phyloP scores from a whole-genome alignment of 2,797 vertebrate genomes.

The Rousettus madagascariensis region DNA sequence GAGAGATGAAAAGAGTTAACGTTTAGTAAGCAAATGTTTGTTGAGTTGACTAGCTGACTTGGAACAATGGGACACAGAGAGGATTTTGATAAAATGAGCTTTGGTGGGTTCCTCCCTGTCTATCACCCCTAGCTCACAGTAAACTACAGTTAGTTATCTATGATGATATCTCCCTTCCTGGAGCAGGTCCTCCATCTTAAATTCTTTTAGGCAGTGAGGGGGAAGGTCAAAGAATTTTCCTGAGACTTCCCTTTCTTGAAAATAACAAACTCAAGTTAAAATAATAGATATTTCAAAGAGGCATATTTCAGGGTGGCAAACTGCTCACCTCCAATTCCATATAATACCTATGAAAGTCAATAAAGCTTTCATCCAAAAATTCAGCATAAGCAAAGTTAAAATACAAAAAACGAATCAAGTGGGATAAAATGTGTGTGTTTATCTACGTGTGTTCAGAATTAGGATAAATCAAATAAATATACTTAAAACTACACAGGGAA shows the following conservation, averaged over 20 bases:
- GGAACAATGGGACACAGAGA: not conserved
- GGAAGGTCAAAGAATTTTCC: not conserved
- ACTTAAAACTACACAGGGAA: not conserved
- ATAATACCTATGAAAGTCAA: not conserved
- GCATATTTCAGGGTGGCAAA: not conserved
- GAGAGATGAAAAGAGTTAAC: not conserved
- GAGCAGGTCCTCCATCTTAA: not conserved
- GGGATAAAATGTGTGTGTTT: not conserved
- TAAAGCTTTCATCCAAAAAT: not conserved
- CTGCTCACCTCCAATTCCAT: not conserved
- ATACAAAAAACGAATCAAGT: not conserved
- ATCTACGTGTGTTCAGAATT: not conserved
- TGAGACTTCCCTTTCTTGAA: not conserved
- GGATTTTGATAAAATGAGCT: not conserved
- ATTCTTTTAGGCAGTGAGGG: not conserved
- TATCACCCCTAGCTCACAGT: not conserved
- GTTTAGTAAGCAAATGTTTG: not conserved
- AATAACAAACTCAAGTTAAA: not conserved
- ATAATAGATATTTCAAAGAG: not conserved
- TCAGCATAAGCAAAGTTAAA: slow-evolving; percentile 53
- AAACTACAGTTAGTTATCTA: not conserved
- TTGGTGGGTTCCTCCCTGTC: not conserved
- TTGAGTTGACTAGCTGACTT: not conserved
- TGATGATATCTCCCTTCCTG: not conserved
- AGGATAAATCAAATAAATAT: not conserved